Evolutionary conservation across 2,797 vertebrate species (phyloP).

Genomic region (Simalia tracyae): DNA sequence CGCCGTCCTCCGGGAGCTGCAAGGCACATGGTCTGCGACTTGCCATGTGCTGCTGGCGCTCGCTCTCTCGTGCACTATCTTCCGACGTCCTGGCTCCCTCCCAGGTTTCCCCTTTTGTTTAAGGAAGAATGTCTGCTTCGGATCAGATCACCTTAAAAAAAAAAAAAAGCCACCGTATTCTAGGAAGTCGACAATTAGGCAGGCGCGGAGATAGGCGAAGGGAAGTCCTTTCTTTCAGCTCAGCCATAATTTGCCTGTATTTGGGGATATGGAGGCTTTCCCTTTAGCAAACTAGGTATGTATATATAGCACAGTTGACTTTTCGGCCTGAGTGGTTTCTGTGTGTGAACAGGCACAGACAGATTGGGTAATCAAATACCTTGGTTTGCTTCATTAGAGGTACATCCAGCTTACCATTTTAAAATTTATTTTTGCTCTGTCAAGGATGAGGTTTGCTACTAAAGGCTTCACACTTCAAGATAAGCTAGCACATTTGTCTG

Average conservation of each 20-base stretch:
- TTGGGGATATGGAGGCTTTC: background rate
- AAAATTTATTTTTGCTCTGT: background rate
- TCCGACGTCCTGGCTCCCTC: slow-evolving; percentile 42
- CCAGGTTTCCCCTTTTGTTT: slow-evolving; percentile 41
- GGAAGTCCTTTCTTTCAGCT: background rate
- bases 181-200: slow-evolving; percentile 11
- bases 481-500: rapidly evolving
- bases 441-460: background rate
- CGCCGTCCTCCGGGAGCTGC: slow-evolving; percentile 24
- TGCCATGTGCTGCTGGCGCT: slow-evolving; percentile 65
- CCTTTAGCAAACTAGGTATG: background rate
- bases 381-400: background rate
- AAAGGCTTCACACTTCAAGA: background rate
- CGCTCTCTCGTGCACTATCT: background rate
- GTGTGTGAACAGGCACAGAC: background rate
- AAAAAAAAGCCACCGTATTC: background rate
- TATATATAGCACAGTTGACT: background rate
- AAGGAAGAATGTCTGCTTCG: slow-evolving; percentile 11
- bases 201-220: background rate
- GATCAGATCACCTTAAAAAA: slow-evolving; percentile 18
- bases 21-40: slow-evolving; percentile 41
- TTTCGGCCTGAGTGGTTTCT: background rate
- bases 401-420: background rate
- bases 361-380: background rate
- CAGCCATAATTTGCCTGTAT: background rate